phyloP scores from a whole-genome alignment of 2,113 vertebrate species.

The Eulemur rufifrons region DNA sequence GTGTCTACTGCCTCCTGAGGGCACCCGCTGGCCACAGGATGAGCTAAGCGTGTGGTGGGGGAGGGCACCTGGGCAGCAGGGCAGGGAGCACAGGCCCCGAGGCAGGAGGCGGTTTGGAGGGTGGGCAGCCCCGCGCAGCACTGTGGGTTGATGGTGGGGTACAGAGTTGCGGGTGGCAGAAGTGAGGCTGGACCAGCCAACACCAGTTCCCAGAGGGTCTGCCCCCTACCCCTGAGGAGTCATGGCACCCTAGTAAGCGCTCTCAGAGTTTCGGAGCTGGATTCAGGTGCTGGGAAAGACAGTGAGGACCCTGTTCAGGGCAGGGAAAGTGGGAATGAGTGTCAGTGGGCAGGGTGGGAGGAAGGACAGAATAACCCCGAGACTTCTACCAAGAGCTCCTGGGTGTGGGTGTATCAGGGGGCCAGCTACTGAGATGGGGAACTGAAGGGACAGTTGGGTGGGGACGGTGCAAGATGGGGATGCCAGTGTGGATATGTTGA shows the following conservation, averaged over 20 bases:
- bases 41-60: neutral
- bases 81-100: neutral
- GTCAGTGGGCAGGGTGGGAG: neutral
- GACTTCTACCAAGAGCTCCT: neutral
- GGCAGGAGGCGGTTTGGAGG: neutral
- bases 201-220: rapidly evolving
- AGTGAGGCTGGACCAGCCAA: neutral
- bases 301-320: neutral
- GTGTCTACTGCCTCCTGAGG: neutral
- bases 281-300: neutral
- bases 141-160: neutral
- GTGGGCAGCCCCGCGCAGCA: rapidly evolving
- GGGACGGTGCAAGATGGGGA: rapidly evolving
- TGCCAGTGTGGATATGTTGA: neutral
- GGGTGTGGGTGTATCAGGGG: neutral
- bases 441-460: neutral
- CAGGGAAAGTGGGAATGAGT: neutral
- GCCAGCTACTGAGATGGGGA: neutral
- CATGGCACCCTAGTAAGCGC: neutral
- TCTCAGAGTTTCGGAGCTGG: neutral
- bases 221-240: neutral
- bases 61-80: rapidly evolving
- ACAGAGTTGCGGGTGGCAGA: rapidly evolving
- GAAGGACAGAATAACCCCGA: neutral
- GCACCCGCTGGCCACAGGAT: neutral